These are phyloP conservation scores for Oligia strigilis DNA, from an alignment of 2,888 invertebrate genomes.

Conservation along the genomic window DNA sequence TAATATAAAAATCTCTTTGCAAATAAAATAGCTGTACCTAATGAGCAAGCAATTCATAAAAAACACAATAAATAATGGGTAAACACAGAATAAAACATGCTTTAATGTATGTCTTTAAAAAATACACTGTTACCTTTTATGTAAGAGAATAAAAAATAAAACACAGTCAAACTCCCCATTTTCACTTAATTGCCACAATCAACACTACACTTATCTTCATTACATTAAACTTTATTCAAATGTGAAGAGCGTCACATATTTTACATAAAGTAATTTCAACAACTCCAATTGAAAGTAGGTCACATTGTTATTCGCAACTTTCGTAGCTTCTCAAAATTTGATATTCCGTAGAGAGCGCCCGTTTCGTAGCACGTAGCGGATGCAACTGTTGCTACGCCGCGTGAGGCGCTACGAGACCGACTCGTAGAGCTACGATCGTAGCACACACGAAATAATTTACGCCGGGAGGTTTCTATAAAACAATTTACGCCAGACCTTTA, in stretches of 20 bases:
- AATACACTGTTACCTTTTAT: constrained; percentile 76
- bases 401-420: constrained; percentile 64
- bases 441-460: constrained; percentile 54
- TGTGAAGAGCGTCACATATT: constrained; percentile 39
- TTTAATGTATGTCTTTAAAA: not conserved
- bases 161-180: constrained; percentile 73
- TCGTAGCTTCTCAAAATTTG: constrained; percentile 48
- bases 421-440: constrained; percentile 61
- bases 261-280: constrained; percentile 50
- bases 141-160: constrained; percentile 74
- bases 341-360: constrained; percentile 74
- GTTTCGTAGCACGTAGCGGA: constrained; percentile 79
- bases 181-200: constrained; percentile 61
- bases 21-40: not conserved
- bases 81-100: not conserved
- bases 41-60: not conserved
- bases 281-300: constrained; percentile 58
- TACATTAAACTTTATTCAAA: constrained; percentile 46
- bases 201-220: constrained; percentile 40
- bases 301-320: constrained; percentile 64
- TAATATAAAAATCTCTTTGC: not conserved
- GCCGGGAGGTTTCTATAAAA: constrained; percentile 43
- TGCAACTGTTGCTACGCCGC: constrained; percentile 87
- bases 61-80: not conserved
- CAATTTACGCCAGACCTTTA: constrained; percentile 47